Conservation (phyloP, 2,113 vertebrate genomes). For the Ictalurus furcatus region DNA sequence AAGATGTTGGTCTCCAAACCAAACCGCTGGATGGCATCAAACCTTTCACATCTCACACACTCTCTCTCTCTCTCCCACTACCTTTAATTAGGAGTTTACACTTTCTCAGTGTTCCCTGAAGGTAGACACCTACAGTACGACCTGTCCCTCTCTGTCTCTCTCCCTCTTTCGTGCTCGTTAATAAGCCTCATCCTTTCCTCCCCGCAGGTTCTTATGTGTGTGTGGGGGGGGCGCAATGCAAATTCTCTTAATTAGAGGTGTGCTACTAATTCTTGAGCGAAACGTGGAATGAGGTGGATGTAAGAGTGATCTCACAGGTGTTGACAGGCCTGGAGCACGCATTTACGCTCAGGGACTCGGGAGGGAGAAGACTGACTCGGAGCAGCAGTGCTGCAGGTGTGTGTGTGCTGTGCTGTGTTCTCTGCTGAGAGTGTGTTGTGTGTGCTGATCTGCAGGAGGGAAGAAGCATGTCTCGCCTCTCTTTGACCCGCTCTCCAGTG, state of each 20-base stretch:
- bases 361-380: conserved; percentile 51
- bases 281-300: conserved; percentile 87
- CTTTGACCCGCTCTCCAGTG: conserved; percentile 97
- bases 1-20: conserved; percentile 33
- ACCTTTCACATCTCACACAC: conserved; percentile 93
- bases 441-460: conserved; percentile 80
- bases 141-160: conserved; percentile 71
- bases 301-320: conserved; percentile 89
- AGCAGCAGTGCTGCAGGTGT: conserved; percentile 32
- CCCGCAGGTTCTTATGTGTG: conserved; percentile 77
- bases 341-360: conserved; percentile 51
- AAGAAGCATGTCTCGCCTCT: conserved; percentile 98
- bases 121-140: conserved; percentile 72
- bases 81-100: conserved; percentile 99
- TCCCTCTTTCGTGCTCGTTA: conserved; percentile 81
- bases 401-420: conserved; percentile 16
- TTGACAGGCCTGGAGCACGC: conserved; percentile 72
- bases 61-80: conserved; percentile 82
- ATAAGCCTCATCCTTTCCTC: conserved; percentile 90
- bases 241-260: conserved; percentile 96
- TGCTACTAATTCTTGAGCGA: conserved; percentile 93
- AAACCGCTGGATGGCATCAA: conserved; percentile 58
- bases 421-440: conserved; percentile 46
- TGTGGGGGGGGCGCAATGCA: conserved; percentile 80
- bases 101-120: conserved; percentile 85